Conservation (phyloP, 2,113 vertebrate species). For the Speoplatyrhinus poulsoni region DNA sequence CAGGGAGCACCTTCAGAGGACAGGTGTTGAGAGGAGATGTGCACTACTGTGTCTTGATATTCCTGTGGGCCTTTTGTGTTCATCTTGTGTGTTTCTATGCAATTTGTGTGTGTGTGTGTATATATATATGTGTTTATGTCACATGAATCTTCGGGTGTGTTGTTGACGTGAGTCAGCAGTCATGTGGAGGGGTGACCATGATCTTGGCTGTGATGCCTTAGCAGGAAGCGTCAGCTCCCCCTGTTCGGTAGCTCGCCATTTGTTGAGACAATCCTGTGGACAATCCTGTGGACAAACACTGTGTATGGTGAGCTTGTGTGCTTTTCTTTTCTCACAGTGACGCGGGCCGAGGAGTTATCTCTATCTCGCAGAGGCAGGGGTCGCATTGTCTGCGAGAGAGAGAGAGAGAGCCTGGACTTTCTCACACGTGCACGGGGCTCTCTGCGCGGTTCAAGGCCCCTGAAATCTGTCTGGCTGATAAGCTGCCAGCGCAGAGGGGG, state of each 20-base stretch:
- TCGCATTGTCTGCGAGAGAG: constrained; percentile 50
- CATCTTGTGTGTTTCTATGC: constrained; percentile 20
- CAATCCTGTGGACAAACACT: constrained; percentile 32
- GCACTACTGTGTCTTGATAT: background rate
- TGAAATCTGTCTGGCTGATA: constrained; percentile 76
- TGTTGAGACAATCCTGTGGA: constrained; percentile 31
- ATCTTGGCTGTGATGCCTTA: constrained; percentile 50
- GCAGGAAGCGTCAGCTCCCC: constrained; percentile 41
- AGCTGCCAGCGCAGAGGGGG: constrained; percentile 64
- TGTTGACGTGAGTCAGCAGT: constrained; percentile 57
- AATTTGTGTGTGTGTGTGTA: constrained; percentile 6
- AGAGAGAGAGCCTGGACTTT: constrained; percentile 45
- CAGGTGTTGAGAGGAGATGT: constrained; percentile 56
- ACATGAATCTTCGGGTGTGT: constrained; percentile 10
- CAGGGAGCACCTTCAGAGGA: constrained; percentile 67
- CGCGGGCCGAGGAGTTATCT: constrained; percentile 40
- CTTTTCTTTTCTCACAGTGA: constrained; percentile 49
- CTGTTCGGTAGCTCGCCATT: constrained; percentile 23
- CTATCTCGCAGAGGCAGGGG: constrained; percentile 40
- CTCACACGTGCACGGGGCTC: constrained; percentile 64
- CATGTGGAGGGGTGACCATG: constrained; percentile 58
- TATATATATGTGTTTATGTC: background rate
- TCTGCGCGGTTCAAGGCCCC: constrained; percentile 70
- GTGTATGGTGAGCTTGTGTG: constrained; percentile 40
- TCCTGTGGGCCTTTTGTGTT: constrained; percentile 18